Base-by-base conservation (phyloP, 2,113 vertebrate species). In the Equus przewalskii region DNA sequence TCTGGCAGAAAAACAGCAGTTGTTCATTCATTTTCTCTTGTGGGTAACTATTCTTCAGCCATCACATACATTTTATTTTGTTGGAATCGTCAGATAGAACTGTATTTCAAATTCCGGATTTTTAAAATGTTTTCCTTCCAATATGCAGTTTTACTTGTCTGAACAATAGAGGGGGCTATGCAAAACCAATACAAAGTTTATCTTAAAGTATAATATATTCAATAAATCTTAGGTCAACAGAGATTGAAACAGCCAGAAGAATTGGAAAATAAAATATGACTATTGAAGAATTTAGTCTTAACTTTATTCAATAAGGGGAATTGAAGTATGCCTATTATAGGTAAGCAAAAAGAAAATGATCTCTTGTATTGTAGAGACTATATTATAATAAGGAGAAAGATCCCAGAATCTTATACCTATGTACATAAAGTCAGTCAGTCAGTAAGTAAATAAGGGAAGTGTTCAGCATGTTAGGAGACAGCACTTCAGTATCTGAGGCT, bases 401-500 rank as follows among this genome's bases (percentile, higher is more conserved):
- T 8, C 54, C 1, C 4, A 54, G 33, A 75, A 7, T 91, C 13
- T 83, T 4, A n/a, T 30, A 28, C 62, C 10, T 41, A 41, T 41
- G 36, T 30, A 60, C 28, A 28, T 22, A 36, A 19, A 69, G 51
- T 54, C 51, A 54, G 51, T 54, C 51, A 54, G 51, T 54, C 13
- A 54, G 51, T 54, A 15, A 54, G 51, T 14, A 54, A 54, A 54
- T 54, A 54, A 54, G 51, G 3, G 44, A 73, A 51, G 7, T 44
- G 7, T 70, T 62, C 24, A 28, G 21, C 41, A 24, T 28, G 33
- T 36, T 44, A 62, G 46, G 69, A 69, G 15, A 13, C 1, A 36
- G 3, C 6, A 1, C 26, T 1, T 51, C 14, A 28, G 6, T 7
- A 3, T 15, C 1, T 46, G n/a, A 19, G 5, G 10, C 36, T 12